Percentiles rank a stretch among this genome's conserved stretches.
Evolutionary conservation across 2,888 invertebrate genomes (phyloP).

Genomic region (Trichogramma evanescens): DNA sequence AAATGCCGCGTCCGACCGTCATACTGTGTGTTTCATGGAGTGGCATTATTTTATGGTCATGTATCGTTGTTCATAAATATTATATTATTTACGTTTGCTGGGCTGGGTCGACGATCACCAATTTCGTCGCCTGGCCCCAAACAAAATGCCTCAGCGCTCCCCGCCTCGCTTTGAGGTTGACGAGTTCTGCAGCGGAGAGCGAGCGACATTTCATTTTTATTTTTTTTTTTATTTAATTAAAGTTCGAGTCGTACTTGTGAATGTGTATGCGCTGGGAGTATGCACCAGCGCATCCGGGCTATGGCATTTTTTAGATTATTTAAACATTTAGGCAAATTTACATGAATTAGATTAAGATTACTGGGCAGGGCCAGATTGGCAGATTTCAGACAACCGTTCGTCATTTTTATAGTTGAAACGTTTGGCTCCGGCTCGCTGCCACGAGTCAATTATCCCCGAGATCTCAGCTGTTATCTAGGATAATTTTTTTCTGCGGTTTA

Average conservation of each 20-base stretch:
- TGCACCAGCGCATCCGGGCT: slow-evolving; percentile 49
- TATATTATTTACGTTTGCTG: slow-evolving; percentile 20
- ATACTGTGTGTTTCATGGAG: slow-evolving; percentile 28
- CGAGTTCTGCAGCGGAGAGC: background rate
- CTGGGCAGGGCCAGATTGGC: slow-evolving; percentile 28
- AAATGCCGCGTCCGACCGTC: slow-evolving; percentile 25
- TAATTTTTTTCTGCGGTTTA: background rate
- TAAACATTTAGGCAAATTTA: slow-evolving; percentile 49
- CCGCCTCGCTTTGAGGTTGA: slow-evolving; percentile 3
- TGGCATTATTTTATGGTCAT: slow-evolving; percentile 26
- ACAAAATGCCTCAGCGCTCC: slow-evolving; percentile 5
- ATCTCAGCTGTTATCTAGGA: background rate
- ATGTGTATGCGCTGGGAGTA: slow-evolving; percentile 49
- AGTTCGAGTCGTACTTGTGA: slow-evolving; percentile 49
- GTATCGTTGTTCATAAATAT: slow-evolving; percentile 25
- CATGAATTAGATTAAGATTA: slow-evolving; percentile 48
- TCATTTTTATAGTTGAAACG: background rate
- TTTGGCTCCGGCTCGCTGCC: background rate
- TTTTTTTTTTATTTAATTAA: slow-evolving; percentile 42
- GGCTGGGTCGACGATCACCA: slow-evolving; percentile 33
- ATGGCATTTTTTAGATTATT: slow-evolving; percentile 48
- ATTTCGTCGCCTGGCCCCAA: slow-evolving; percentile 36
- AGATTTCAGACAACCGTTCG: background rate
- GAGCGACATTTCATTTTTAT: slow-evolving; percentile 25
- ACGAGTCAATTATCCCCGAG: background rate